Base-by-base conservation (phyloP, 2,797 vertebrate species). In the Rhabdophis nuchalis region DNA sequence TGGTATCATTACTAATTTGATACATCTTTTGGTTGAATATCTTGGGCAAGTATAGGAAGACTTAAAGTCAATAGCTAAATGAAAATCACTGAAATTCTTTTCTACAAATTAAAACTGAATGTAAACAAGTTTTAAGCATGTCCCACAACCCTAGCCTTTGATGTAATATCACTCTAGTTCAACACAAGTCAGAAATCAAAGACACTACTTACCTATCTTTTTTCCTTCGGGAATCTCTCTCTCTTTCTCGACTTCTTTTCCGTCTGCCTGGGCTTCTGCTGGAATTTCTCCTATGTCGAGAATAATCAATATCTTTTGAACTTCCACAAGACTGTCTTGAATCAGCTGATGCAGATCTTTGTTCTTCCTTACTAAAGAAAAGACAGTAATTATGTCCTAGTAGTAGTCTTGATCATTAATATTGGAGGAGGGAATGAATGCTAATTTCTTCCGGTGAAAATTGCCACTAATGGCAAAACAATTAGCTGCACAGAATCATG, bases 281-380 rank as follows among this genome's bases (percentile, higher is more conserved):
- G 87, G 85, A 91, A 57, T 97, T 97, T 85, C 96, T 96, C 86
- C 96, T 96, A 23, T 96, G 97, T 18, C 96, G 97, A 9, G 94
- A 93, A 92, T 94, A 92, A 23, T 97, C 97, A 0, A 64, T 90
- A 0, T 98, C 98, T 93, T 97, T 97, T 6, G 95, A 97, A 94
- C 97, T 98, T 91, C 92, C 94, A 23, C 61, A 96, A 86, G 98
- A 98, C 64, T 97, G 97, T 29, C 94, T 96, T 0, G 98, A 99
- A 90, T 99, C 99, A 1, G 95, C 96, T 0, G 99, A 99, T 1
- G 96, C 96, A 0, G 99, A 99, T 0, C 98, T 97, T 23, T 96
- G 95, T 2, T 96, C 96, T 36, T 97, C 97, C 27, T 58, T 97
- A 87, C 97, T 98, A 90, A 90, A 16, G 56, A 60, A 85, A 23